Evolutionary conservation across 2,888 invertebrate genomes (phyloP).

Genomic region (Hedya salicella): DNA sequence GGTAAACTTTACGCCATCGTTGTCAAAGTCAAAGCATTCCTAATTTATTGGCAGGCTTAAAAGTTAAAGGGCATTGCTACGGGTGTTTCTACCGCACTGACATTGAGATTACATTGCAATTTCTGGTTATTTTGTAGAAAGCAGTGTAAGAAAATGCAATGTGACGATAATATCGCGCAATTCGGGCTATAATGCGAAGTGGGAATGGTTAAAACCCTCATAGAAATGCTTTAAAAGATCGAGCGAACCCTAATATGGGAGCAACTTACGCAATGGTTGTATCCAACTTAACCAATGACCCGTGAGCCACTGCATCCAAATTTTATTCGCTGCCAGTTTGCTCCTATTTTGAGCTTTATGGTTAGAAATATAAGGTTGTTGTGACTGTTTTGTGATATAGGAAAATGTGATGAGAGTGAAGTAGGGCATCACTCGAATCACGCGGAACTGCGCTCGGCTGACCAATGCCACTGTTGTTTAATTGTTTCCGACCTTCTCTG

Average conservation of each 20-base stretch:
- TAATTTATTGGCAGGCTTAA: constrained; percentile 10
- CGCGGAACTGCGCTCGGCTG: constrained; percentile 83
- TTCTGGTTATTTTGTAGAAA: no score
- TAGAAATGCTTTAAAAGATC: no score
- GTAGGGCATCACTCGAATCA: constrained; percentile 68
- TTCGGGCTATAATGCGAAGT: no score
- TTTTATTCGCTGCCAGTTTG: background rate
- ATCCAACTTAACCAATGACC: constrained; percentile 15
- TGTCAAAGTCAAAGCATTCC: constrained; percentile 30
- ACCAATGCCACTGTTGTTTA: constrained; percentile 80
- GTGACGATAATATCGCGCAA: no score
- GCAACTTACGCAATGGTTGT: constrained; percentile 7
- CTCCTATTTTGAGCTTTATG: background rate
- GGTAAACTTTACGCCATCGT: constrained; percentile 27
- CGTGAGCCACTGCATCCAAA: constrained; percentile 22
- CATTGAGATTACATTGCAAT: no score
- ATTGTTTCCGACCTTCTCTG: constrained; percentile 83
- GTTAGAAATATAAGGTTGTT: constrained; percentile 6
- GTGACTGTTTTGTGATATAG: constrained; percentile 42
- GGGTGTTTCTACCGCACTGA: no score
- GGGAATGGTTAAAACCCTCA: no score
- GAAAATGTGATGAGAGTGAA: constrained; percentile 69
- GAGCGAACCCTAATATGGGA: background rate
- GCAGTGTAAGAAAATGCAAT: no score
- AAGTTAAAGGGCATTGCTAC: constrained; percentile 6